Evolutionary conservation across 1,140 invertebrate genomes (phyloP).

Genomic region (Pachyrhynchus sulphureomaculatus): DNA sequence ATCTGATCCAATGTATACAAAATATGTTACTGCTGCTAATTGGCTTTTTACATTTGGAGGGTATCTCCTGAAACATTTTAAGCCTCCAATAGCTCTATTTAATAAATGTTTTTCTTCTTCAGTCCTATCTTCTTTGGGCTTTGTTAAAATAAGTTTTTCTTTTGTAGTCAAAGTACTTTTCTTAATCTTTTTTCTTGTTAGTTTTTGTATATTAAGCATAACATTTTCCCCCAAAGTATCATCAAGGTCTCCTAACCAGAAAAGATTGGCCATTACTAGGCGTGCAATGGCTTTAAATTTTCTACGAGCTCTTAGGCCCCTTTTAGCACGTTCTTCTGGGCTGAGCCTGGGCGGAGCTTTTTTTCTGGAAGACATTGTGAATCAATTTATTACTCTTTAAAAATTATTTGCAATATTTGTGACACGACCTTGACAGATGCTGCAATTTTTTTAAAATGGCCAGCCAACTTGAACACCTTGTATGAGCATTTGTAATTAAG

Average conservation of each 20-base stretch:
- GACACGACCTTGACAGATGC: too few species aligned
- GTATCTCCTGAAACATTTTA: slow-evolving; percentile 60
- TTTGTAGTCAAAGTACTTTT: slow-evolving; percentile 53
- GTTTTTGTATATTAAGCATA: slow-evolving; percentile 54
- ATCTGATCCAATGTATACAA: slow-evolving; percentile 57
- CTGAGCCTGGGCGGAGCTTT: slow-evolving; percentile 6
- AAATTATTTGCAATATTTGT: too few species aligned
- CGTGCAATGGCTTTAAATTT: slow-evolving; percentile 59
- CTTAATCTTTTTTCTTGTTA: slow-evolving; percentile 54
- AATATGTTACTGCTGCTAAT: slow-evolving; percentile 57
- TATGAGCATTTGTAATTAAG: too few species aligned
- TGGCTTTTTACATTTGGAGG: slow-evolving; percentile 57
- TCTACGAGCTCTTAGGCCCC: slow-evolving; percentile 53
- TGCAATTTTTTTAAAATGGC: too few species aligned
- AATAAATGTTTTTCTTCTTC: slow-evolving; percentile 57
- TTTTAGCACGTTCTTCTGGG: slow-evolving; percentile 42
- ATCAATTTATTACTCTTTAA: too few species aligned
- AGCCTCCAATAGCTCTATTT: slow-evolving; percentile 54
- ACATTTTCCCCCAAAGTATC: slow-evolving; percentile 56
- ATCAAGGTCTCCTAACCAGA: slow-evolving; percentile 57
- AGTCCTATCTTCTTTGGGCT: slow-evolving; percentile 53
- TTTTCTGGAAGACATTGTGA: slow-evolving; percentile 15
- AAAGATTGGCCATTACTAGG: slow-evolving; percentile 56
- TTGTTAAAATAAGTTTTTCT: slow-evolving; percentile 50
- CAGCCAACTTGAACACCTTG: too few species aligned